phyloP scores from a whole-genome alignment of 2,888 invertebrate species.

The Lithosia quadra region DNA sequence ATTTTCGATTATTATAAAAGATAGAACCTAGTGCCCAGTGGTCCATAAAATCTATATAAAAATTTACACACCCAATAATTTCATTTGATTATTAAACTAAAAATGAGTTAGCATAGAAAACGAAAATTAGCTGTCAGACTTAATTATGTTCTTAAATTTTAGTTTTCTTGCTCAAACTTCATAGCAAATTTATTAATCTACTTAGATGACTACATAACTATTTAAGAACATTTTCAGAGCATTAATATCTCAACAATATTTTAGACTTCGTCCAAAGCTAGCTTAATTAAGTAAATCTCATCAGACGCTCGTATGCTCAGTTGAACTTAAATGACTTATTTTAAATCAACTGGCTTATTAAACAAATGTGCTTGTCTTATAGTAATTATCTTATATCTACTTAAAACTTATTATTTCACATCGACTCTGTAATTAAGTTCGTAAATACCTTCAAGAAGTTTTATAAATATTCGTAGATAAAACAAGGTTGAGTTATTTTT shows the following conservation, averaged over 20 bases:
- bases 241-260: slow-evolving; percentile 8
- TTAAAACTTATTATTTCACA: background rate
- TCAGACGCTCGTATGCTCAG: slow-evolving; percentile 14
- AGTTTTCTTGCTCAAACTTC: background rate
- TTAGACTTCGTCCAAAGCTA: slow-evolving; percentile 8
- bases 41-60: no score
- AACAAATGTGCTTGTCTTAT: slow-evolving; percentile 7
- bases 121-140: background rate
- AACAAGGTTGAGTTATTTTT: no score
- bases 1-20: no score
- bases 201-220: slow-evolving; percentile 7
- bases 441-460: no score
- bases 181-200: slow-evolving; percentile 4
- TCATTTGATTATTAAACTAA: background rate
- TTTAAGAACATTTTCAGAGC: slow-evolving; percentile 5
- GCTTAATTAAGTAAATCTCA: slow-evolving; percentile 38
- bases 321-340: slow-evolving; percentile 23
- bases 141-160: background rate
- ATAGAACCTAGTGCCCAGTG: no score
- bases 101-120: background rate
- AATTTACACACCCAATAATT: background rate
- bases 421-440: background rate
- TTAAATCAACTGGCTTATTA: slow-evolving; percentile 11
- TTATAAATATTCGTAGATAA: no score
- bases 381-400: background rate